phyloP scores from a whole-genome alignment of 2,113 vertebrate species.

The Stigmatopora nigra region DNA sequence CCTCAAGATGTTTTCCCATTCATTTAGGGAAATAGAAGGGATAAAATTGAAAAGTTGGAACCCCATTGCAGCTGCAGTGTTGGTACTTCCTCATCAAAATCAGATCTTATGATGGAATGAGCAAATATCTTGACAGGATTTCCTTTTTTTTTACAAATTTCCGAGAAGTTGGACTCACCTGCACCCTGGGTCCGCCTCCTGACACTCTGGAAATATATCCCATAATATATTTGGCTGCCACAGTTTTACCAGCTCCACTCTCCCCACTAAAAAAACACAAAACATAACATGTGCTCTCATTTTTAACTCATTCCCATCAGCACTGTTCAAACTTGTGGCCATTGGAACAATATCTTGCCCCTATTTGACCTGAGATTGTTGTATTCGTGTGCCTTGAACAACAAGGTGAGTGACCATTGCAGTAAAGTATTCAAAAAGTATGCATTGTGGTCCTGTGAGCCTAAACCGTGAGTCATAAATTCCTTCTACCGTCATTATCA shows the following conservation, averaged over 20 bases:
- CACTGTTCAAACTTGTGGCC: no score
- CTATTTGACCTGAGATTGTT: no score
- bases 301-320: neutral
- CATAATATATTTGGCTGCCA: conserved; percentile 97
- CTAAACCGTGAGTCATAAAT: no score
- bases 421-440: no score
- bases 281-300: neutral
- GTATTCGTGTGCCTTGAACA: no score
- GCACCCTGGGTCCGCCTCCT: conserved; percentile 88
- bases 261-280: conserved; percentile 76
- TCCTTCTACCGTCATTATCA: no score
- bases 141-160: neutral
- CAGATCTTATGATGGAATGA: conserved; percentile 32
- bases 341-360: no score
- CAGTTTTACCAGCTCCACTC: conserved; percentile 95
- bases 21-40: conserved; percentile 18
- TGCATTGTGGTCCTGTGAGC: no score
- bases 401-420: no score
- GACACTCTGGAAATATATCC: conserved; percentile 91
- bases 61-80: conserved; percentile 21
- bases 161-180: conserved; percentile 69
- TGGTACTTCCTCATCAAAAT: conserved; percentile 51
- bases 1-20: conserved; percentile 19
- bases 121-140: neutral
- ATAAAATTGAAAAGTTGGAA: conserved; percentile 18